phyloP scores from a whole-genome alignment of 1,140 invertebrate genomes.

The Propsilocerus akamusi region DNA sequence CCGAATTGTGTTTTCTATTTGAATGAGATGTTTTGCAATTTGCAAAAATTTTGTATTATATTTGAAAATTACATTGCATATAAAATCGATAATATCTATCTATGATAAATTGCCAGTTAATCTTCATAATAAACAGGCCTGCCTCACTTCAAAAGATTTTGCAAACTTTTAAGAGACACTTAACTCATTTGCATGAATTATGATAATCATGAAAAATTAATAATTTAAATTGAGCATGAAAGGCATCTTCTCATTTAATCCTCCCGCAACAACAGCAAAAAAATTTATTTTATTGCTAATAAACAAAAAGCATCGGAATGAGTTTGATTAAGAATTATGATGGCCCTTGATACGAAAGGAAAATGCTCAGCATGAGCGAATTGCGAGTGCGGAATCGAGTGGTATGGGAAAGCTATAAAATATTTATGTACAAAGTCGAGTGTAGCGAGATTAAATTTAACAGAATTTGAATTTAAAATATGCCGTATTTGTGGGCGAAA shows the following conservation, averaged over 20 bases:
- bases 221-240: not conserved
- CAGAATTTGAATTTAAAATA: not conserved
- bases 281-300: not conserved
- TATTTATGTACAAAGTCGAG: not conserved
- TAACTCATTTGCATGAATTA: not conserved
- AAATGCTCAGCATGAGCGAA: not conserved
- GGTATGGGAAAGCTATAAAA: not conserved
- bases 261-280: not conserved
- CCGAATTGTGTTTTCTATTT: too few relatives aligned
- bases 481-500: not conserved
- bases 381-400: not conserved
- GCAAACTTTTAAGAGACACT: not conserved
- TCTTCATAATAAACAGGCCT: too few relatives aligned
- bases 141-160: too few relatives aligned
- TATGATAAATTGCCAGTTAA: too few relatives aligned
- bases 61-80: too few relatives aligned
- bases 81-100: too few relatives aligned
- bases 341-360: not conserved
- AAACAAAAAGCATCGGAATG: not conserved
- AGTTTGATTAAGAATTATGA: constrained; percentile 3
- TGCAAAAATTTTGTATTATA: too few relatives aligned
- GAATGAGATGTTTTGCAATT: too few relatives aligned
- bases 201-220: not conserved
- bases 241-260: not conserved
- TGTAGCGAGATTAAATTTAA: not conserved